These are phyloP conservation scores for Aricia agestis DNA, from an alignment of 1,140 invertebrate species.

Conservation along the genomic window DNA sequence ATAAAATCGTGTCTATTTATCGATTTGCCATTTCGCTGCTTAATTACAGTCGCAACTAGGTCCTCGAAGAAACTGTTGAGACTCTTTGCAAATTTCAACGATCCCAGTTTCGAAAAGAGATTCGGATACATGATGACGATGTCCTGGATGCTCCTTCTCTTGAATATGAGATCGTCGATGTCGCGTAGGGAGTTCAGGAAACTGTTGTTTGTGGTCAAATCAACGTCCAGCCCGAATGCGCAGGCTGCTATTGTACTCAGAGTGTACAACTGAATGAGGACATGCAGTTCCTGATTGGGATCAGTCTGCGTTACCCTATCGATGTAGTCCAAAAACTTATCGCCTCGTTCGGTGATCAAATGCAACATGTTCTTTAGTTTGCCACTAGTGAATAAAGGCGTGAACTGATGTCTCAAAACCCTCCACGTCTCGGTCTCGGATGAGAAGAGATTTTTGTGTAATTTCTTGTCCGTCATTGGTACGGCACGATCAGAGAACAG, in stretches of 20 bases:
- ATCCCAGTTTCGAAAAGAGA: not conserved
- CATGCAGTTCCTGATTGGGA: not conserved
- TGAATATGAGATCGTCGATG: not conserved
- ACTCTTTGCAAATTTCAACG: not conserved
- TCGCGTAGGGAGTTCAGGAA: not conserved
- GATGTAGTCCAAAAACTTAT: slow-evolving; percentile 47
- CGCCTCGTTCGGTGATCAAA: slow-evolving; percentile 41
- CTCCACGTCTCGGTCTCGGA: slow-evolving; percentile 64
- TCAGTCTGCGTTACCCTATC: slow-evolving; percentile 12
- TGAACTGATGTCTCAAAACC: slow-evolving; percentile 70
- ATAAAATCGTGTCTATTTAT: slow-evolving; percentile 28
- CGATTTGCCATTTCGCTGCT: slow-evolving; percentile 19
- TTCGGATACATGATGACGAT: slow-evolving; percentile 11
- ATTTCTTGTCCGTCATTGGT: slow-evolving; percentile 26
- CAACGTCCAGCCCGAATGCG: slow-evolving; percentile 15
- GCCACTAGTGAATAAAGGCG: slow-evolving; percentile 77
- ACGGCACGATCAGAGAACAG: slow-evolving; percentile 31
- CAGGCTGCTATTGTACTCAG: slow-evolving; percentile 6
- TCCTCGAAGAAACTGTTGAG: slow-evolving; percentile 1
- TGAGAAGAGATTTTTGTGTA: slow-evolving; percentile 37
- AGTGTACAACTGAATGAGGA: slow-evolving; percentile 1
- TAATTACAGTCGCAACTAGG: not conserved
- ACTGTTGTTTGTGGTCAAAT: not conserved
- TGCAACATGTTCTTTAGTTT: slow-evolving; percentile 76
- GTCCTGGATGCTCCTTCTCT: not conserved